Base-by-base conservation (phyloP, 2,888 invertebrate species). In the Xylocampa areola region DNA sequence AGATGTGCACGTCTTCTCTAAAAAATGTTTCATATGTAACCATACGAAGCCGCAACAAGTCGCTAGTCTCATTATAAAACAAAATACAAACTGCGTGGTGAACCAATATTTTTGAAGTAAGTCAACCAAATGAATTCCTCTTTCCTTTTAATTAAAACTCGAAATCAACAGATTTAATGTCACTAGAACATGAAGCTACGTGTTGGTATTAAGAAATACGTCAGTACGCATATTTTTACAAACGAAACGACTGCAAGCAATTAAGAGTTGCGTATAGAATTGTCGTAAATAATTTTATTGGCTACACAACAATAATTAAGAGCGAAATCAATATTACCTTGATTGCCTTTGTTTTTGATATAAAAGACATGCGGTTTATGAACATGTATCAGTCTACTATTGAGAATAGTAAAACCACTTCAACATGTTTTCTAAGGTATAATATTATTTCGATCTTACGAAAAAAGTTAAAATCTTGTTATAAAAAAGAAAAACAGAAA, bases 341-440 rank as follows among this genome's bases (percentile, higher is more conserved):
- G 71, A 73, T 69, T 54, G 61, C 68, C 53, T 55, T 73, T 63
- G 51, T 58, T 62, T 65, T 63, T 57, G 59, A 58, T 73, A 80
- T 80, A 64, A 76, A 71, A 70, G 52, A 68, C 73, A 53, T 54
- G 45, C 21, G 36, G 65, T 63, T 43, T 43, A 41, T 48, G 23
- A 35, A 58, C 60, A 55, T 49, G 40, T 73, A 75, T 76, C 79
- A 82, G 76, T 82, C 51, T 33, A 50, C 41, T 54, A 55, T 23
- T 52, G 53, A 36, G 36, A 43, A 69, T 62, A 57, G 51, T 21
- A 7, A 11, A 63, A 39, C 43, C 45, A 54, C 29, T 32, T 11
- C 37, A 52, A 64, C 59, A 81, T 81, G 81, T 43, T 71, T 43
- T 54, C 43, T 16, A 73, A 74, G 77, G 81, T 80, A 72, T 5